These are phyloP conservation scores for Tokudaia tokunoshimensis DNA, from an alignment of 2,797 vertebrate genomes.

Conservation along the genomic window DNA sequence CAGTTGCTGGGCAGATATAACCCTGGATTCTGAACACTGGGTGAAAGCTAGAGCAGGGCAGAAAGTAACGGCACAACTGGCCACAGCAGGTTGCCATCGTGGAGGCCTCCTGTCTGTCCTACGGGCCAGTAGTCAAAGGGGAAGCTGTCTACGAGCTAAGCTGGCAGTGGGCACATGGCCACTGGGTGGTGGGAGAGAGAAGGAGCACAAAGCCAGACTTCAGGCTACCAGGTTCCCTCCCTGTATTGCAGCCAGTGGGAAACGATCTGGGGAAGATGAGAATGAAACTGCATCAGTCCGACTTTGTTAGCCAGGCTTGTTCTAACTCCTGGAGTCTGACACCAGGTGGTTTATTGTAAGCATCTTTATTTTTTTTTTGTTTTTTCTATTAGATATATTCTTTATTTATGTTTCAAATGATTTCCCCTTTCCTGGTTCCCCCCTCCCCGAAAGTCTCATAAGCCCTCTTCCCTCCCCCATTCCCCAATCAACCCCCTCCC, in stretches of 20 bases:
- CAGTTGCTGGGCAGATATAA: background rate
- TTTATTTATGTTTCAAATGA: too few relatives aligned
- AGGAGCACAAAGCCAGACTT: background rate
- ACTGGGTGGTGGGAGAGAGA: background rate
- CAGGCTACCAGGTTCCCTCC: too few relatives aligned
- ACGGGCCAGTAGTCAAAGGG: background rate
- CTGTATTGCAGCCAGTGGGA: background rate
- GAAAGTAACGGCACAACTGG: background rate
- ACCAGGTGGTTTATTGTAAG: background rate
- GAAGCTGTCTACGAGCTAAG: background rate
- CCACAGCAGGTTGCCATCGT: background rate
- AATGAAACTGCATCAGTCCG: too few relatives aligned
- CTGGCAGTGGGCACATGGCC: background rate
- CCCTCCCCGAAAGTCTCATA: too few relatives aligned
- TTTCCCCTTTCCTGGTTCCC: too few relatives aligned
- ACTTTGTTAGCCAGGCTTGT: background rate
- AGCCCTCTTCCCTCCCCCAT: too few relatives aligned
- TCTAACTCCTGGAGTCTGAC: background rate
- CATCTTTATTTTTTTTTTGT: too few relatives aligned
- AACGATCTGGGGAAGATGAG: background rate
- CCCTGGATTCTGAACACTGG: background rate
- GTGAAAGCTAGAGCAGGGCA: constrained; percentile 7
- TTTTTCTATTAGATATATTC: too few relatives aligned
- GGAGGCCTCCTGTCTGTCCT: background rate
- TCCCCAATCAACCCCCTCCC: too few relatives aligned